Conservation (phyloP, 2,797 vertebrate species). For the Pristis pectinata region DNA sequence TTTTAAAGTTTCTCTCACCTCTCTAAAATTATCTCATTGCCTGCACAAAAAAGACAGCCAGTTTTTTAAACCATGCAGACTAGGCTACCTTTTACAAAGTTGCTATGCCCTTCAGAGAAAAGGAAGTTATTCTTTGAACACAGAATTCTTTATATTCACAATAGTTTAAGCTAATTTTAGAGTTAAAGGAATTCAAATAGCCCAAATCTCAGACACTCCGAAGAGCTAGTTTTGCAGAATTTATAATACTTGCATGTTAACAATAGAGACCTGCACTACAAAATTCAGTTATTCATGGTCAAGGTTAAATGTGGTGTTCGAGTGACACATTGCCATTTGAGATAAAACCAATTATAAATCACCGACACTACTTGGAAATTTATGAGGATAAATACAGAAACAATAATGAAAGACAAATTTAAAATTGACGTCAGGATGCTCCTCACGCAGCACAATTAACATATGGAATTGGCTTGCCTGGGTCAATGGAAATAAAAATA, state of each 20-base stretch:
- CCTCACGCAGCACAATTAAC: not conserved
- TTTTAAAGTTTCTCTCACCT: not conserved
- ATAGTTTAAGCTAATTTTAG: no score
- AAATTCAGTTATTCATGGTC: not conserved
- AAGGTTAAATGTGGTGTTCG: not conserved
- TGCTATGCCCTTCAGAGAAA: no score
- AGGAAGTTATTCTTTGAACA: no score
- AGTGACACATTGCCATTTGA: not conserved
- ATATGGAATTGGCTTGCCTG: not conserved
- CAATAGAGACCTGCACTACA: not conserved
- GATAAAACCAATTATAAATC: constrained; percentile 4
- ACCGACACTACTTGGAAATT: not conserved
- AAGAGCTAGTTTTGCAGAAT: not conserved
- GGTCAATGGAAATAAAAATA: not conserved
- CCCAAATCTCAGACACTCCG: not conserved
- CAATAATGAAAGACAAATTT: not conserved
- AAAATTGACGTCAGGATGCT: not conserved
- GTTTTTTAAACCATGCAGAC: not conserved
- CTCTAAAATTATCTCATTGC: not conserved
- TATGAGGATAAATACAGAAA: not conserved
- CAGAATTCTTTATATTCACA: no score
- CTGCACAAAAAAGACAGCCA: not conserved
- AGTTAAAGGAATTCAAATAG: no score
- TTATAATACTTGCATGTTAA: not conserved
- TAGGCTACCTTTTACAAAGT: no score